Evolutionary conservation across 2,888 invertebrate species (phyloP).

Genomic region (Girardia tigrina): DNA sequence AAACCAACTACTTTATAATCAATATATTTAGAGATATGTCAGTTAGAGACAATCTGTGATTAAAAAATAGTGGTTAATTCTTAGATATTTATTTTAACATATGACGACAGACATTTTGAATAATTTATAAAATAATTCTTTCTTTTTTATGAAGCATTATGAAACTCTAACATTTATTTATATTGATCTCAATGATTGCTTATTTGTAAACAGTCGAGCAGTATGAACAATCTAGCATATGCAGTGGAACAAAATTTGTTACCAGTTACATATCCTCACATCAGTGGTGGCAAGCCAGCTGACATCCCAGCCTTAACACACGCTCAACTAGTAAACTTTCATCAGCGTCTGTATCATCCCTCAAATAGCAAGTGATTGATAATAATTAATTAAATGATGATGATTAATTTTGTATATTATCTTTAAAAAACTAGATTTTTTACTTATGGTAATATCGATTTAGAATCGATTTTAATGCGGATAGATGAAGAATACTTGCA

Average conservation of each 20-base stretch:
- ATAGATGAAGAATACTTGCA: constrained; percentile 55
- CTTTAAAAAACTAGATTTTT: constrained; percentile 58
- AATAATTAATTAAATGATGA: not conserved
- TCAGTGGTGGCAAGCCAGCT: constrained; percentile 76
- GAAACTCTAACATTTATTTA: too few species aligned
- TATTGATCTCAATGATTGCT: too few species aligned
- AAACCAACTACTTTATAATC: too few species aligned
- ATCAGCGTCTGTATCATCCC: constrained; percentile 73
- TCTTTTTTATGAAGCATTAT: too few species aligned
- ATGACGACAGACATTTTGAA: too few species aligned
- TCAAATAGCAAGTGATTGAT: constrained; percentile 61
- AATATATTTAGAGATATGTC: too few species aligned
- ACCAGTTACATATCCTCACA: constrained; percentile 71
- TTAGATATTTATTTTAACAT: too few species aligned
- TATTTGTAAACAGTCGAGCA: constrained; percentile 56
- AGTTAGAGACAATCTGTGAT: too few species aligned
- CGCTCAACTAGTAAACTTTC: constrained; percentile 66
- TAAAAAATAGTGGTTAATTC: not conserved
- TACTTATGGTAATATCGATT: constrained; percentile 75
- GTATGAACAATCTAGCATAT: constrained; percentile 65
- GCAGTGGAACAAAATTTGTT: constrained; percentile 65
- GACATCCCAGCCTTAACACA: constrained; percentile 70
- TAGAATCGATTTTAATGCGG: constrained; percentile 64
- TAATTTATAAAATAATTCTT: too few species aligned
- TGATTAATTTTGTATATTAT: too few species aligned